Evolutionary conservation across 2,797 vertebrate species (phyloP), one percentile per base, ranked within the genome.

Genomic region (Tolypeutes matacus): DNA sequence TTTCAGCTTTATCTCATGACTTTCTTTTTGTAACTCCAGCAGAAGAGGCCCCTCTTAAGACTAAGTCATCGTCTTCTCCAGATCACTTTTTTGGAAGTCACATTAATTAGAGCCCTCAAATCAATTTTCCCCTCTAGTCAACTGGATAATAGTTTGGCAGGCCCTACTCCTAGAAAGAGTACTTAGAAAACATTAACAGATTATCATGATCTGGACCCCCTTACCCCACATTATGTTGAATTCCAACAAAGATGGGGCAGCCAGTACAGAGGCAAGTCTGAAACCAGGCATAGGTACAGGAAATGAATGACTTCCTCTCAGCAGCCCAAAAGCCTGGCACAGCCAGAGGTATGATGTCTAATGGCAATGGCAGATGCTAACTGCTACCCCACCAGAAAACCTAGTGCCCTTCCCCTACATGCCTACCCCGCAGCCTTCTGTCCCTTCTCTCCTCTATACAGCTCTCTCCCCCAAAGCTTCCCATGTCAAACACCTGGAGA

Each of bases 41-140:
- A 36, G 29, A 8, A 31, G 12, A 46, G 31, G 20, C 25, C 49
- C 14, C 53, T 62, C 72, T 62, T 29, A 65, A 84, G 39, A 58
- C 70, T 31, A 91, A 91, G 42, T 60, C 29, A 62, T 76, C 62
- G 46, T 56, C 83, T 92, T 95, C 78, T 96, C 53, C 88, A 86
- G 51, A 70, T 86, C 89, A 84, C 85, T 93, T 91, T 75, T 93
- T 80, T 89, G 91, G 51, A 96, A 97, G 82, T 78, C 96, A 94
- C 76, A 93, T 95, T 91, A 86, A 96, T 96, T 96, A 96, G 25
- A 93, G 9, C 49, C 92, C 73, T 29, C 14, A 94, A 96, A 95
- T 95, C 89, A 94, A 98, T 97, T 97, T 97, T 96, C 95, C 72
- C 80, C 96, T 97, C 96, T 97, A 97, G 87, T 96, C 95, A 94